Evolutionary conservation across 1,140 invertebrate species (phyloP), one percentile per base, ranked within the genome.

Genomic region (Drosophila pachea): DNA sequence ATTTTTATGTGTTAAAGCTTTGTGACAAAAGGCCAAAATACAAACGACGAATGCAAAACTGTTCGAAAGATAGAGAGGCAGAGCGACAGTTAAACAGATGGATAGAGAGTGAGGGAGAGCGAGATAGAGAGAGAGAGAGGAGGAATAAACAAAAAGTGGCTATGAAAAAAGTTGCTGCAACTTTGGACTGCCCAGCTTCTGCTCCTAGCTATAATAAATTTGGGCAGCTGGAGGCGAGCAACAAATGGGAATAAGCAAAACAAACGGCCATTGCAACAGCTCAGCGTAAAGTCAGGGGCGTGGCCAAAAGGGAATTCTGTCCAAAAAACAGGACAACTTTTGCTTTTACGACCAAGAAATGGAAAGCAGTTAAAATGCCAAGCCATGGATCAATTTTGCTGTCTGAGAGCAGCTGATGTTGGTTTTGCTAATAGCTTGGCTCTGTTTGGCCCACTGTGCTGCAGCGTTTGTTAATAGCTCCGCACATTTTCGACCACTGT

Each of bases 1-100:
- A 86, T 86, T 84, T 84, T 84, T 86, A 84, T 79, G 81, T 86
- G 81, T 79, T 84, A 84, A 76, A 84, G 81, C 79, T 84, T 70
- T 84, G 78, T 79, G 81, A 86, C 79, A 86, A 84, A 84, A 86
- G 81, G 73, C 73, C 79, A 76, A 65, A 61, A 55, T 69, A 71
- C 52, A 71, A 71, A 58, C 60, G 61, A 58, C 45, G 11, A 70
- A 67, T 64, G 42, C 59, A 68, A 68, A 68, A 67, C 31, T 52
- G 49, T n/a, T 8, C 32, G 36, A 33, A 16, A 29, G 42, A 16
- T 7, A 14, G 36, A 31, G 47, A 48, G 40, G 22, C 22, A 58
- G 45, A 52, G 8, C 35, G 4, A 38, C 8, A 38, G 12, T 22
- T 22, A 22, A 22, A 3, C 22, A 35, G 56, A 45, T 11, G 5